These are phyloP conservation scores for Anthoscopus minutus DNA, from an alignment of 2,113 vertebrate genomes.

Conservation along the genomic window DNA sequence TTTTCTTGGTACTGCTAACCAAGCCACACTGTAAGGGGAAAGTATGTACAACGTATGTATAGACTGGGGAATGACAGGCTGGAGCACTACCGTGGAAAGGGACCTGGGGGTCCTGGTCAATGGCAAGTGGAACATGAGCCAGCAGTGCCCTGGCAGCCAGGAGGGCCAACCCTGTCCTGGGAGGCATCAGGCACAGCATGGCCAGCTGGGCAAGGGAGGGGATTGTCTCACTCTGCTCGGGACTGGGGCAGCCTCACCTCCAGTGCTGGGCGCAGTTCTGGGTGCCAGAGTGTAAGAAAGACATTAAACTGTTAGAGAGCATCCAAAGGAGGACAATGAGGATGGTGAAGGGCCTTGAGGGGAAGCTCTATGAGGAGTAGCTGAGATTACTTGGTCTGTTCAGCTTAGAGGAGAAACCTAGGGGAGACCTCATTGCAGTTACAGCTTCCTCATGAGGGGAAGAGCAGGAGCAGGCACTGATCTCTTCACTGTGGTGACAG, in stretches of 20 bases:
- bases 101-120: rapidly evolving
- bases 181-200: background rate
- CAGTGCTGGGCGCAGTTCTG: rapidly evolving
- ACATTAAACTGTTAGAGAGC: rapidly evolving
- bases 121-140: rapidly evolving
- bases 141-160: background rate
- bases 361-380: background rate
- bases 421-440: too few species aligned
- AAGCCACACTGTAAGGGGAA: background rate
- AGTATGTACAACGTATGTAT: background rate
- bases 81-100: background rate
- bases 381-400: background rate
- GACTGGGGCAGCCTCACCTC: rapidly evolving
- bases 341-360: background rate
- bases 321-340: background rate
- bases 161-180: background rate
- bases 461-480: background rate
- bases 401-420: background rate
- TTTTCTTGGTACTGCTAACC: background rate
- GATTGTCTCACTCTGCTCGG: rapidly evolving
- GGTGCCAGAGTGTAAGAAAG: rapidly evolving
- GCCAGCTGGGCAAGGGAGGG: rapidly evolving
- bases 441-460: background rate
- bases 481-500: background rate
- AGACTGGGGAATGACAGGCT: background rate